These are phyloP conservation scores for Melikaiella ostensackeni DNA, from an alignment of 2,888 invertebrate genomes.

Conservation along the genomic window DNA sequence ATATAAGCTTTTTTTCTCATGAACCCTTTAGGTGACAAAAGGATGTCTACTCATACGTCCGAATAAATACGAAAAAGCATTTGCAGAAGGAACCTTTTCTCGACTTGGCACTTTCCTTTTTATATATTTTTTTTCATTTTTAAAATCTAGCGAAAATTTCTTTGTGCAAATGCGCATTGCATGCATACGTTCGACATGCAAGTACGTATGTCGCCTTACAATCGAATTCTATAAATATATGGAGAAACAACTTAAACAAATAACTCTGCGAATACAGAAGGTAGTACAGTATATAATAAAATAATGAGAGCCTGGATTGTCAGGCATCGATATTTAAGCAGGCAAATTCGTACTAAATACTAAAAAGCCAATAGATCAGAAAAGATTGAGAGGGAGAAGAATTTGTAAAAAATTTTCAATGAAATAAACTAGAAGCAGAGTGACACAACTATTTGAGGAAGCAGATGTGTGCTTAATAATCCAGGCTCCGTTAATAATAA, in stretches of 20 bases:
- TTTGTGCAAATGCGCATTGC: conserved; percentile 55
- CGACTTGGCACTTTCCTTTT: background rate
- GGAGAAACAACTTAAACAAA: conserved; percentile 42
- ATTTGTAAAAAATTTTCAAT: background rate
- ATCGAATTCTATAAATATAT: conserved; percentile 47
- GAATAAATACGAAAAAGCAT: conserved; percentile 43
- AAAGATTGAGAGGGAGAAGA: background rate
- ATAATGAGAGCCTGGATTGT: conserved; percentile 41
- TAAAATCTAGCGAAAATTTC: conserved; percentile 8
- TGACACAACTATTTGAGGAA: conserved; percentile 1
- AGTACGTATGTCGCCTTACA: conserved; percentile 51
- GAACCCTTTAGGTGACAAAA: conserved; percentile 16
- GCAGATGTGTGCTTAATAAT: conserved; percentile 8
- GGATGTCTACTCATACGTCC: conserved; percentile 36
- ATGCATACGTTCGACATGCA: conserved; percentile 61
- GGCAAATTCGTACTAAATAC: background rate
- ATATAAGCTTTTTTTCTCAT: conserved; percentile 28
- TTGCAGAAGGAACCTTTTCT: conserved; percentile 45
- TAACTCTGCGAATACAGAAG: conserved; percentile 44
- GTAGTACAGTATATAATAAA: conserved; percentile 45
- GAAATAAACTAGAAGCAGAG: conserved; percentile 6
- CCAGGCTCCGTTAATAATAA: conserved; percentile 32
- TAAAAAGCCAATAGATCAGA: background rate
- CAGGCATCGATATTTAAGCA: conserved; percentile 16
- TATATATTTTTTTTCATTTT: background rate